Evolutionary conservation across 1,140 invertebrate genomes (phyloP).

Genomic region (Scylla paramamosain): DNA sequence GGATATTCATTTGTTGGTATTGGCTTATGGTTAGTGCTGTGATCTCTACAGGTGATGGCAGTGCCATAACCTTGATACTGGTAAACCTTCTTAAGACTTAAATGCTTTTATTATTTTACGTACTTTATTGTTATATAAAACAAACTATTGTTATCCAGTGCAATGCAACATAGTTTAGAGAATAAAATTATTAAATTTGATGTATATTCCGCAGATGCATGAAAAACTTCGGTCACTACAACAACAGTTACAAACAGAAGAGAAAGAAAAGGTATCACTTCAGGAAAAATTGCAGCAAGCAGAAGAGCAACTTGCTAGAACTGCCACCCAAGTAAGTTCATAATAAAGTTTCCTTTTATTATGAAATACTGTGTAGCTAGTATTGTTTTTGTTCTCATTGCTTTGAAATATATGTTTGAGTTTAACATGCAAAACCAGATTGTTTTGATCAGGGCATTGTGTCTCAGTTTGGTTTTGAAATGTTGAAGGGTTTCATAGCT

Average conservation of each 20-base stretch:
- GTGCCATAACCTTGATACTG: not conserved
- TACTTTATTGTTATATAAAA: not conserved
- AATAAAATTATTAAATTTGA: not conserved
- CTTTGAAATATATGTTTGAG: too few relatives aligned
- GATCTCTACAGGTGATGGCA: too few relatives aligned
- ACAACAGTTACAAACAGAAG: slow-evolving; percentile 67
- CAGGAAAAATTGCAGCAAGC: slow-evolving; percentile 62
- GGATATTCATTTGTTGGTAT: too few relatives aligned
- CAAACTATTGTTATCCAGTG: too few relatives aligned
- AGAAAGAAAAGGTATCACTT: slow-evolving; percentile 61
- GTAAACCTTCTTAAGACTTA: not conserved
- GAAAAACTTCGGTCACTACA: slow-evolving; percentile 49
- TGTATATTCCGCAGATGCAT: slow-evolving; percentile 56
- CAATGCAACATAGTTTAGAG: too few relatives aligned
- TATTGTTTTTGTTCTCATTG: too few relatives aligned
- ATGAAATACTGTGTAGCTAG: not conserved
- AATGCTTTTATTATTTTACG: not conserved
- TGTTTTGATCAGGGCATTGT: too few relatives aligned
- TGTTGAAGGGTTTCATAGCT: too few relatives aligned
- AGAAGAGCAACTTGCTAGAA: slow-evolving; percentile 80
- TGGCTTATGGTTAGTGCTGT: too few relatives aligned
- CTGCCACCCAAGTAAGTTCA: slow-evolving; percentile 69
- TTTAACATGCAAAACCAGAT: too few relatives aligned
- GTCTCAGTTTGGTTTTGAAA: too few relatives aligned
- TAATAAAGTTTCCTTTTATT: not conserved